Evolutionary conservation across 1,140 invertebrate species (phyloP).

Genomic region (Zaprionus camerounensis): DNA sequence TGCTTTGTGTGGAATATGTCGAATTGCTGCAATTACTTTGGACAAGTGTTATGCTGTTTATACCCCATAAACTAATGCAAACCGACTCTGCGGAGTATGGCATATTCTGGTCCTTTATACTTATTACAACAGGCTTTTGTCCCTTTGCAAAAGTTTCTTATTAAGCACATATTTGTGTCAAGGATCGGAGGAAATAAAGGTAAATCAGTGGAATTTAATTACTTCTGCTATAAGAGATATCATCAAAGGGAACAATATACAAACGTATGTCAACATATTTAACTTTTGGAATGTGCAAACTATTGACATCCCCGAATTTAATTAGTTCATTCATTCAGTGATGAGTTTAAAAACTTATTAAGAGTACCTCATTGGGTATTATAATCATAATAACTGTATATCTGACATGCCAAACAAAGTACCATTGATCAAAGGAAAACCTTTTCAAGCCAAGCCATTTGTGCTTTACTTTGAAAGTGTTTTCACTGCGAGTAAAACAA

Average conservation of each 20-base stretch:
- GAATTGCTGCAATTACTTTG: slow-evolving; percentile 34
- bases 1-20: slow-evolving; percentile 27
- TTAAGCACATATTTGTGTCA: background rate
- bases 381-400: no score
- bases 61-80: slow-evolving; percentile 13
- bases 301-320: background rate
- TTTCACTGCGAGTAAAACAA: no score
- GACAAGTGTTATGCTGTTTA: slow-evolving; percentile 14
- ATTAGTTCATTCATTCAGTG: background rate
- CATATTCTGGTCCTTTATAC: background rate
- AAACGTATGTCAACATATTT: background rate
- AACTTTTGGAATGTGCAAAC: background rate
- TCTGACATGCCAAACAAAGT: no score
- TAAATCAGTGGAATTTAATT: background rate
- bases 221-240: background rate
- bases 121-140: background rate
- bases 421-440: no score
- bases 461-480: no score
- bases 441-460: no score
- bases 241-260: background rate
- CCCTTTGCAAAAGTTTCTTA: background rate
- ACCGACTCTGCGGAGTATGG: background rate
- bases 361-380: no score
- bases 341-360: no score
- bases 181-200: background rate